Base-by-base conservation (phyloP, 64 coral and sea anemone genomes). In the Dendrophyllia cribrosa region DNA sequence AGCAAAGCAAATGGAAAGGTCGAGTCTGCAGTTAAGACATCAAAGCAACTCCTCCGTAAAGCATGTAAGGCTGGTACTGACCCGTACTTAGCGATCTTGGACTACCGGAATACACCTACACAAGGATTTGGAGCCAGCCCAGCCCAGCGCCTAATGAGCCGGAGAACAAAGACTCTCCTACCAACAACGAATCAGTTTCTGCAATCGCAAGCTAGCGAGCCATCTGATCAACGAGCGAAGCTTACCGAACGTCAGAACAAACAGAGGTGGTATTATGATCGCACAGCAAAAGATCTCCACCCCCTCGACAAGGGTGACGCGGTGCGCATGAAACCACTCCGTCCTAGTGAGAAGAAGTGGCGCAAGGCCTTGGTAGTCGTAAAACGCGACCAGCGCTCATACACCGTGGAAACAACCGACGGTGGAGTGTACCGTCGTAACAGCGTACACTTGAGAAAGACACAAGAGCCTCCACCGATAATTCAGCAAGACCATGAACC, bases 371-470 rank as follows among this genome's bases (percentile, higher is more conserved):
- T 76, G 47, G 48, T 50, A 20, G 34, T 52, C 20, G 46, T 17
- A 0, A 4, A 51, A 52, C 73, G 14, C 47, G 19, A 76, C 16
- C 15, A 76, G n/a, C 47, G 73, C 16, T 51, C 46, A 0, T 51
- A 76, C 73, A 76, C 82, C 10, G 79, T 92, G 5, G 56, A 25
- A 21, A 85, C 70, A n/a, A 51, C 82, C 43, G 89, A 85, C 59
- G 79, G 70, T 10, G 26, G 89, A 85, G 23, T 48, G 13, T 77
- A 50, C 70, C 79, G 89, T 43, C 22, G 89, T 45, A 92, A 85
- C 51, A 55, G 70, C 62, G 14, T 58, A 13, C 55, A 58, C 55
- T 58, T 58, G 55, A 58, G 13, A 58, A 58, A 58, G 55, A 58
- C 55, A 13, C 55, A 58, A 58, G 55, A 58, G 55, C 55, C 55